Evolutionary conservation across 2,113 vertebrate genomes (phyloP), one percentile per base, ranked within the genome.

Genomic region (Nothoprocta perdicaria): DNA sequence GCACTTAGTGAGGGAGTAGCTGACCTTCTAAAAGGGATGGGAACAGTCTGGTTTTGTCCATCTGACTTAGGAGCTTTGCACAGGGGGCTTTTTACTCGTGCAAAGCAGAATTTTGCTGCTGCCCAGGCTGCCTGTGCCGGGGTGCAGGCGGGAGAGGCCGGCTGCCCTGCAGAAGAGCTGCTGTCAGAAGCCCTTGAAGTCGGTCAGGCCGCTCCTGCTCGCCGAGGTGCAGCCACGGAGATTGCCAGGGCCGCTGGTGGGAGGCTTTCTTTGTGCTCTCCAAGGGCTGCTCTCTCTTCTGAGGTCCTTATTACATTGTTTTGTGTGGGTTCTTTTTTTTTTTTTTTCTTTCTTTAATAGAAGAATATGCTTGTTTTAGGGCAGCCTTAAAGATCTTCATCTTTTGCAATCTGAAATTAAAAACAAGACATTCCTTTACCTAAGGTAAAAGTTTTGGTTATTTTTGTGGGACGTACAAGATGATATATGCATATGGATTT

Each of bases 131-230:
- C 93, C 87, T 81, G 81, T 82, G 80, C 80, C 86, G 80, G 87
- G 69, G 52, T 78, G 31, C 89, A 65, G 68, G 61, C 86, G 68
- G 7, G 65, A 80, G 75, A 74, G 60, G 52, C 58, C 29, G 50
- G 40, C 79, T 92, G 90, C 87, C 92, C 71, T 0, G 0, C 92
- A 84, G 74, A 86, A 94, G 72, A 94, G 72, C 74, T 89, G 88
- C 94, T 96, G 93, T 94, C 96, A 96, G 73, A 96, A 89, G 89
- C 82, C 93, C 95, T 95, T 92, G 92, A 94, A 90, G 89, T 94
- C 33, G 76, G 89, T 88, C 93, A 92, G 89, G 72, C 82, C 89
- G 82, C 94, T 95, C 80, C 88, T 92, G 92, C 77, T 95, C 91
- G 2, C 2, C 76, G 92, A 95, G 80, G 68, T 84, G 88, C 91